Evolutionary conservation across 2,888 invertebrate genomes (phyloP).

Genomic region (Spatulosminthurus flaviceps): DNA sequence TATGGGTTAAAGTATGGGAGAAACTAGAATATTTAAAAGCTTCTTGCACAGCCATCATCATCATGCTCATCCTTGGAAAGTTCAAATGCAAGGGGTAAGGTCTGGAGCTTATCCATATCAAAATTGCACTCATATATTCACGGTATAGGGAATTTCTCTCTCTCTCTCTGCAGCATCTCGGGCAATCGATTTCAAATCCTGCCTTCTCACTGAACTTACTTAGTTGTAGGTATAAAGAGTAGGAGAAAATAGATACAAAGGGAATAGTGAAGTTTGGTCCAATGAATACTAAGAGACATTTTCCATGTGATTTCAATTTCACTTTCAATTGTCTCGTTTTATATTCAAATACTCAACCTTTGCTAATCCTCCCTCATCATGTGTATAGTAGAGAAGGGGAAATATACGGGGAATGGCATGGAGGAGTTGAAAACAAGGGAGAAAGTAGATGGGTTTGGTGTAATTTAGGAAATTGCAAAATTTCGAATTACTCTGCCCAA

Average conservation of each 20-base stretch:
- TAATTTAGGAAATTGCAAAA: slow-evolving; percentile 10
- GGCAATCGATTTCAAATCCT: no score
- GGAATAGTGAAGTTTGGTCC: not conserved
- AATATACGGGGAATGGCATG: not conserved
- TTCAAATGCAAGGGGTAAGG: no score
- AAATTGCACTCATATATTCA: no score
- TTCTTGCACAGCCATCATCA: no score
- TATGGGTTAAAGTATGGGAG: no score
- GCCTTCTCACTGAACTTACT: no score
- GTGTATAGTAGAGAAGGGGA: not conserved
- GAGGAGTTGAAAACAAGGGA: not conserved
- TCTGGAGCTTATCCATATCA: no score
- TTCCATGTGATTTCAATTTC: slow-evolving; percentile 32
- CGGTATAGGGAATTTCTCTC: no score
- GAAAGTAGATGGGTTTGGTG: not conserved
- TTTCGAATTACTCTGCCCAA: not conserved
- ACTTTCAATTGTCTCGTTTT: slow-evolving; percentile 8
- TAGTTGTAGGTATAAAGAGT: no score
- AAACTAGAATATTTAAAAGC: no score
- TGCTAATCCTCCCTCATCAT: slow-evolving; percentile 11
- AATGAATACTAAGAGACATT: slow-evolving; percentile 20
- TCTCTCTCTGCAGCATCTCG: no score
- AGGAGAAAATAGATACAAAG: not conserved
- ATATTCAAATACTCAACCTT: slow-evolving; percentile 10
- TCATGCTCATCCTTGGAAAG: no score